Conservation (phyloP, 2,113 vertebrate genomes). For the Phaethornis superciliosus region DNA sequence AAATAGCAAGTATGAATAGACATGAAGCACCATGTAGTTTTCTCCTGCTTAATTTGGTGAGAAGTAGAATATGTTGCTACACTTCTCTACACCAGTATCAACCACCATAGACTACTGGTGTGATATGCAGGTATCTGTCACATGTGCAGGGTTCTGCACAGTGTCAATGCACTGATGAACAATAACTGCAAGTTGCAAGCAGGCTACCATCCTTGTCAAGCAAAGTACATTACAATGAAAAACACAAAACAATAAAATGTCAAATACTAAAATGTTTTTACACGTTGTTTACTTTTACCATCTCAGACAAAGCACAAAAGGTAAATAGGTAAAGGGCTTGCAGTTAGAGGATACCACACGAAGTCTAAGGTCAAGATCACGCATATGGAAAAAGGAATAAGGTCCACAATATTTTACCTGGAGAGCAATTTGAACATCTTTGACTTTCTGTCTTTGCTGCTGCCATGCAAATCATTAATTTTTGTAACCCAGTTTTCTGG, state of each 20-base stretch:
- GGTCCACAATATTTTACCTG: background rate
- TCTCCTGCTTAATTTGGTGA: background rate
- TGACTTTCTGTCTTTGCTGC: background rate
- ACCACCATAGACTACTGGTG: background rate
- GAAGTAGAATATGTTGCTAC: background rate
- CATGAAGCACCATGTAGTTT: background rate
- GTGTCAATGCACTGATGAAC: background rate
- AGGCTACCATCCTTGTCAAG: background rate
- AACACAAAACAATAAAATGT: background rate
- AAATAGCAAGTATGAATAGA: background rate
- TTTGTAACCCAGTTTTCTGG: background rate
- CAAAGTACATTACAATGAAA: background rate
- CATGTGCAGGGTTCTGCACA: background rate
- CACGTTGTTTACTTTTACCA: background rate
- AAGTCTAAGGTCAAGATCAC: background rate
- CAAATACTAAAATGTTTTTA: background rate
- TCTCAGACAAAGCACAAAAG: background rate
- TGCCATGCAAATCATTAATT: background rate
- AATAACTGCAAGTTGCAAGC: background rate
- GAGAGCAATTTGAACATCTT: background rate
- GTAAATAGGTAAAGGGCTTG: background rate
- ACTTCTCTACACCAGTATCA: background rate
- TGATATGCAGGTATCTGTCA: background rate
- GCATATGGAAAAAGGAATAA: background rate
- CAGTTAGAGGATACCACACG: background rate